phyloP scores from a whole-genome alignment of 2,888 invertebrate genomes.

The Hipparchia semele region DNA sequence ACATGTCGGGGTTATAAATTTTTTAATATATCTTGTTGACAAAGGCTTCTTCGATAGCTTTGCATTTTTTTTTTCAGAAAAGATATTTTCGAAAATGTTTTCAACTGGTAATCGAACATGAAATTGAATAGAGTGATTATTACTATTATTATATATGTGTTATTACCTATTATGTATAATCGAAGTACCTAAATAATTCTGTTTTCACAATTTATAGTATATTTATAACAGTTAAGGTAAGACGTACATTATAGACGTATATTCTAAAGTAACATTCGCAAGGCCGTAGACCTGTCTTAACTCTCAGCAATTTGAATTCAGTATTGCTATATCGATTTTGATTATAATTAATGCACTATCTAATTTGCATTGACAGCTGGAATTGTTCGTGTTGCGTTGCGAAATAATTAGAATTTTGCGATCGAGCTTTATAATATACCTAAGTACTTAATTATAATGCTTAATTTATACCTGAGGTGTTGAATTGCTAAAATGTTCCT shows the following conservation, averaged over 20 bases:
- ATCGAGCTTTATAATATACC: not conserved
- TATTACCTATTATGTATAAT: too few species aligned
- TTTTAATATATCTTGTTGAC: too few species aligned
- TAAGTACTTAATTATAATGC: constrained; percentile 4
- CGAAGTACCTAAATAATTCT: too few species aligned
- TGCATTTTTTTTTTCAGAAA: too few species aligned
- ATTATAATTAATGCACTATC: constrained; percentile 12
- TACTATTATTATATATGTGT: too few species aligned
- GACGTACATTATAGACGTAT: not conserved
- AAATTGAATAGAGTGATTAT: too few species aligned
- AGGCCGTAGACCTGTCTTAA: constrained; percentile 2
- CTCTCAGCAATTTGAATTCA: not conserved
- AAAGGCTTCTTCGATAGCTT: too few species aligned
- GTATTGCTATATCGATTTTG: constrained; percentile 14
- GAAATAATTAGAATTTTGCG: constrained; percentile 8
- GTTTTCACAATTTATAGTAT: too few species aligned
- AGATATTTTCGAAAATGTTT: too few species aligned
- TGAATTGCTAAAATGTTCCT: constrained; percentile 6
- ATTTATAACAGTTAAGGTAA: not conserved
- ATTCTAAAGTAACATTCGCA: constrained; percentile 2
- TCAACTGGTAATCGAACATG: too few species aligned
- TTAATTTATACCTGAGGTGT: not conserved
- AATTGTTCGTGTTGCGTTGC: constrained; percentile 7
- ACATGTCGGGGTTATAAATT: not conserved
- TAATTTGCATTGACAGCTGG: constrained; percentile 15